Evolutionary conservation across 2,797 vertebrate genomes (phyloP).

Genomic region (Limnodromus scolopaceus): DNA sequence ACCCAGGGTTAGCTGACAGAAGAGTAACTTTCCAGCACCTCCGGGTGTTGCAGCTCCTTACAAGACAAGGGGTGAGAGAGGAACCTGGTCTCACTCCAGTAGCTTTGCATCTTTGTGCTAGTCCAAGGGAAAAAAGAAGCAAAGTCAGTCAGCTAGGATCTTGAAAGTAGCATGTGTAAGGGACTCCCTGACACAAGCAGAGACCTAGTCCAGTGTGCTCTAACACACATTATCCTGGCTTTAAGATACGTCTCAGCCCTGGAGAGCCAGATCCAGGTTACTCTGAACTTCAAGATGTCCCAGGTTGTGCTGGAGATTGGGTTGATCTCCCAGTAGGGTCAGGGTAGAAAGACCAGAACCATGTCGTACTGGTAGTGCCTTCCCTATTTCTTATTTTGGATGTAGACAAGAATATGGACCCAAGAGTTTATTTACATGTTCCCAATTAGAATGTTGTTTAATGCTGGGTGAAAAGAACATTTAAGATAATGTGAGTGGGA

Average conservation of each 20-base stretch:
- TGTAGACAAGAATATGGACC: background rate
- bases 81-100: background rate
- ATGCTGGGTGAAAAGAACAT: background rate
- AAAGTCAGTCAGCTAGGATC: background rate
- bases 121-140: background rate
- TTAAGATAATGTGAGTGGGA: background rate
- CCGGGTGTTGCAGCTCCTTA: background rate
- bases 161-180: background rate
- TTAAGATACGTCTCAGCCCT: background rate
- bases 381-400: background rate
- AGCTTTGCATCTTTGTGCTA: background rate
- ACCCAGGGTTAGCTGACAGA: background rate
- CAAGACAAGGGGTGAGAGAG: background rate
- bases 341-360: background rate
- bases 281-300: background rate
- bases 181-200: background rate
- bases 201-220: rapidly evolving
- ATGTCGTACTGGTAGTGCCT: background rate
- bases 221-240: background rate
- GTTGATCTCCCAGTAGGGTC: background rate
- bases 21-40: background rate
- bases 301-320: background rate
- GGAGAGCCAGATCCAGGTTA: background rate
- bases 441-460: background rate
- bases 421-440: background rate